phyloP scores from a whole-genome alignment of 35 echinoderm and acorn worm genomes.

The Apostichopus californicus region DNA sequence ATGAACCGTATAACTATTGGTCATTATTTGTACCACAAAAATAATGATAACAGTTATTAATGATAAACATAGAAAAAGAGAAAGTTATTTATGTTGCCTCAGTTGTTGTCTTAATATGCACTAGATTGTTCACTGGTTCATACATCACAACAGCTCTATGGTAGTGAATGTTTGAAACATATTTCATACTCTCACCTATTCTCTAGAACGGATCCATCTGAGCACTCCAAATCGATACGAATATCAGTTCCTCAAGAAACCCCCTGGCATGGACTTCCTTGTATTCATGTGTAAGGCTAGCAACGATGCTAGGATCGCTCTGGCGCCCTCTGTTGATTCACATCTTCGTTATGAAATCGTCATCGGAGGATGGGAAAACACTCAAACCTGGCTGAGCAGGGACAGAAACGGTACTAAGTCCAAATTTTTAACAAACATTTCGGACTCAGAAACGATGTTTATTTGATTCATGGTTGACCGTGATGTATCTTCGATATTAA shows the following conservation, averaged over 20 bases:
- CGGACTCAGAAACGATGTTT: too few relatives aligned
- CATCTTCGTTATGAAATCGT: constrained; percentile 84
- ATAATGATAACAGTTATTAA: too few relatives aligned
- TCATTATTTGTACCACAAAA: too few relatives aligned
- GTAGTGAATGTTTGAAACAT: too few relatives aligned
- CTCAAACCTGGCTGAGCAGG: constrained; percentile 80
- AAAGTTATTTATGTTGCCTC: too few relatives aligned
- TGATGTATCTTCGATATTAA: too few relatives aligned
- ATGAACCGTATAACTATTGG: too few relatives aligned
- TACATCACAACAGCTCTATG: neutral
- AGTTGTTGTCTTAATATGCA: neutral
- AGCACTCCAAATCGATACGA: constrained; percentile 89
- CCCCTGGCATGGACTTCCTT: constrained; percentile 71
- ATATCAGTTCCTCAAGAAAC: constrained; percentile 83
- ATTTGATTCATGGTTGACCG: too few relatives aligned
- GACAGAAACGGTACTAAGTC: constrained; percentile 73
- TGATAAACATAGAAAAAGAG: too few relatives aligned
- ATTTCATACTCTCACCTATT: neutral
- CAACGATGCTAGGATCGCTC: constrained; percentile 85
- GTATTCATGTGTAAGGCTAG: constrained; percentile 85
- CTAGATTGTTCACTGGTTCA: neutral
- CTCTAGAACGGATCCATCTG: constrained; percentile 86
- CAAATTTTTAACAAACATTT: neutral
- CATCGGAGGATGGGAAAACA: constrained; percentile 89
- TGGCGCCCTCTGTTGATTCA: constrained; percentile 53